These are phyloP conservation scores for Pomacea canaliculata DNA, from an alignment of 2,888 invertebrate species.

Conservation along the genomic window DNA sequence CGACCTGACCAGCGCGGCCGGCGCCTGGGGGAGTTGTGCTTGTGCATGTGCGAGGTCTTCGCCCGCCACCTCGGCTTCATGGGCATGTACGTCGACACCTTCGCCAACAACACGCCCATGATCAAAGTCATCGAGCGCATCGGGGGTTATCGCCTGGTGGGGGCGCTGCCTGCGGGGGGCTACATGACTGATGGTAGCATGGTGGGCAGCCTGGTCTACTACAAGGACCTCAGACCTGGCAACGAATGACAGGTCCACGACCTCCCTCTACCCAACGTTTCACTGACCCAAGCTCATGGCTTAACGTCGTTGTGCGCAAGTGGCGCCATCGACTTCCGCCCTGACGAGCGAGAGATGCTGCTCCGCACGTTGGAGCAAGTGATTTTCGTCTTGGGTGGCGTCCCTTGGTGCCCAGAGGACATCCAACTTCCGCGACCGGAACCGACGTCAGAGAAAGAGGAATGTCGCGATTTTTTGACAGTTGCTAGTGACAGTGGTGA, in stretches of 20 bases:
- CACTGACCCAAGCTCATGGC: not conserved
- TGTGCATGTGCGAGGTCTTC: constrained; percentile 37
- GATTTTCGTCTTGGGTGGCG: no score
- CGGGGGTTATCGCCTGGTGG: constrained; percentile 39
- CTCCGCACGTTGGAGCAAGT: no score
- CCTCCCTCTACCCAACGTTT: not conserved
- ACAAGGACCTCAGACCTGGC: constrained; percentile 29
- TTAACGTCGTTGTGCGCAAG: no score
- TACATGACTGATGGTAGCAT: constrained; percentile 36
- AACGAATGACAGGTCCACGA: not conserved
- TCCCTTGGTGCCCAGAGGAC: no score
- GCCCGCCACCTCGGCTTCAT: constrained; percentile 43
- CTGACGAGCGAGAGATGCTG: no score
- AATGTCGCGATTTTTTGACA: no score
- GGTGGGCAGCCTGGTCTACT: constrained; percentile 39
- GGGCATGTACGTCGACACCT: constrained; percentile 47
- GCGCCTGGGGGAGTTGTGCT: constrained; percentile 40
- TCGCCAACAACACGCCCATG: constrained; percentile 43
- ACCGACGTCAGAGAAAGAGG: no score
- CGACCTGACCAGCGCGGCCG: constrained; percentile 32
- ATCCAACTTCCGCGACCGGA: no score
- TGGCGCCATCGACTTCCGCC: no score
- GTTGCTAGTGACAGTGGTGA: no score
- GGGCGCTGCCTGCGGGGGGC: constrained; percentile 44
- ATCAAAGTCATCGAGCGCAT: constrained; percentile 39